Conservation (phyloP, 2,888 invertebrate genomes). For the Zygaena filipendulae region DNA sequence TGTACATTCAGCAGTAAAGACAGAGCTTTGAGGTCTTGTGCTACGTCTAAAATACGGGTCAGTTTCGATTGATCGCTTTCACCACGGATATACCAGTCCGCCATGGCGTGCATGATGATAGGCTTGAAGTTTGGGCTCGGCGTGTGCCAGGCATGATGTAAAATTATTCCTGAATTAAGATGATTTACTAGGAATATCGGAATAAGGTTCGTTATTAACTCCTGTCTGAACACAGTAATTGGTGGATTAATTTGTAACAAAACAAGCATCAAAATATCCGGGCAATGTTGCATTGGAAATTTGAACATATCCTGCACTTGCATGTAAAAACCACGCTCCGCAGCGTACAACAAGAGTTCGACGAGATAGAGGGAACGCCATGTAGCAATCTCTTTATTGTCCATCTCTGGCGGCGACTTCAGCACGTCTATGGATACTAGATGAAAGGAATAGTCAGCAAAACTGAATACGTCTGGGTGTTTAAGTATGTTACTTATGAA, state of each 20-base stretch:
- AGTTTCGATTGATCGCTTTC: constrained; percentile 89
- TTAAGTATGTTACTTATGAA: constrained; percentile 82
- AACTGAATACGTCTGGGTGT: constrained; percentile 88
- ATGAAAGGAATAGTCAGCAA: constrained; percentile 85
- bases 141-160: constrained; percentile 91
- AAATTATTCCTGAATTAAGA: constrained; percentile 87
- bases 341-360: constrained; percentile 81
- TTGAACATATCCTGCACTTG: constrained; percentile 85
- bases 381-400: constrained; percentile 85
- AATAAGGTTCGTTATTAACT: constrained; percentile 81
- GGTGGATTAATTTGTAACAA: constrained; percentile 83
- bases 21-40: constrained; percentile 87
- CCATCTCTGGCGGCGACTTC: constrained; percentile 89
- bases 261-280: constrained; percentile 87
- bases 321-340: constrained; percentile 80
- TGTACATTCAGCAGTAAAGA: constrained; percentile 85
- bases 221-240: constrained; percentile 77
- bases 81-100: constrained; percentile 87
- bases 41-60: constrained; percentile 89
- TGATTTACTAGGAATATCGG: constrained; percentile 90
- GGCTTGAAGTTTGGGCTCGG: constrained; percentile 72
- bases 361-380: constrained; percentile 90
- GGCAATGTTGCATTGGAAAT: constrained; percentile 87
- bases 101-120: constrained; percentile 90
- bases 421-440: constrained; percentile 82